Percentiles rank a stretch among this genome's conserved stretches.
Evolutionary conservation across 2,797 vertebrate species (phyloP).

Genomic region (Trematomus bernacchii): DNA sequence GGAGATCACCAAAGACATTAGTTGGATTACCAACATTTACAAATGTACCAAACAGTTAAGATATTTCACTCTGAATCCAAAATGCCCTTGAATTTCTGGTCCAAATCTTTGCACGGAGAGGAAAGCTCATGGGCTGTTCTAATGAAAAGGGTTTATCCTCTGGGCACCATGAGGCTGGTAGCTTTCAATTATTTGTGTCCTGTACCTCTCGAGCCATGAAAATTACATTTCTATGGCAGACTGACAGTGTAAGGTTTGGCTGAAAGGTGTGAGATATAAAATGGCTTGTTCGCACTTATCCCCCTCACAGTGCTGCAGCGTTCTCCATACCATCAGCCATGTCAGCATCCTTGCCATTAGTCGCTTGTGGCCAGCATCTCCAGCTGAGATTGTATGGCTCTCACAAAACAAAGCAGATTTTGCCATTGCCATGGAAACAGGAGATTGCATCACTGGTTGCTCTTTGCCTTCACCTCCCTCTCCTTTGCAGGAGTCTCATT

Average conservation of each 20-base stretch:
- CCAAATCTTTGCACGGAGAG: neutral
- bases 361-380: slow-evolving; percentile 50
- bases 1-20: neutral
- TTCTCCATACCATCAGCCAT: slow-evolving; percentile 43
- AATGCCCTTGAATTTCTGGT: neutral
- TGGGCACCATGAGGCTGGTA: neutral
- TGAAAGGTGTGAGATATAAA: slow-evolving; percentile 40
- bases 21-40: neutral
- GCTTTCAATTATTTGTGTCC: neutral
- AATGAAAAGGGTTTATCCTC: neutral
- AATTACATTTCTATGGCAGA: neutral
- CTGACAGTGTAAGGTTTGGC: neutral
- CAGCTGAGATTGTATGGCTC: slow-evolving; percentile 56
- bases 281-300: slow-evolving; percentile 30
- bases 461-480: slow-evolving; percentile 57
- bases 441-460: slow-evolving; percentile 70
- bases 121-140: neutral
- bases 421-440: slow-evolving; percentile 83
- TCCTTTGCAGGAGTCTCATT: slow-evolving; percentile 32
- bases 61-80: no score
- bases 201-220: neutral
- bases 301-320: slow-evolving; percentile 33
- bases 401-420: slow-evolving; percentile 76
- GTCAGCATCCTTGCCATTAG: slow-evolving; percentile 47
- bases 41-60: neutral